Base-by-base conservation (phyloP, 2,113 vertebrate species). In the Psittacara wagleri region DNA sequence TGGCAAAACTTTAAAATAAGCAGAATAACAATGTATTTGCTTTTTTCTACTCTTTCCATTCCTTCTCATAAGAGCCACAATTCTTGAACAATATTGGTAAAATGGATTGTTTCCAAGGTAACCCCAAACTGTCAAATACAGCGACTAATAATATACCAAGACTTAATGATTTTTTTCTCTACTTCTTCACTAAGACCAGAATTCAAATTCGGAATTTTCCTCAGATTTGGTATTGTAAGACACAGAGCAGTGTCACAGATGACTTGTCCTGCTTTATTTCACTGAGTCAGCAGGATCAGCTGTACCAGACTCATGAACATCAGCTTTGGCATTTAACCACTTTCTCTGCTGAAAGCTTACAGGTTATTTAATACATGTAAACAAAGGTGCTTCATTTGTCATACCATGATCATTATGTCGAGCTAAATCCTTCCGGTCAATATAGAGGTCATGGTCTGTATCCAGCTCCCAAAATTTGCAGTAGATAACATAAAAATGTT, bases 401-500 rank as follows among this genome's bases (percentile, higher is more conserved):
- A 88, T 96, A 99, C 99, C 99, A 95, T 99, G 98, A 96, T 99
- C 99, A 7, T 98, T 98, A 96, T 99, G 99, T 35, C 98, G 98
- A 14, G 98, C 98, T 97, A 99, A 97, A 97, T 99, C 99, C 86
- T 97, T 98, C 88, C 98, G 97, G 96, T 99, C 98, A 33, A 99
- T 99, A 96, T 98, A 98, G 67, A 99, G 98, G 98, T 99, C 99
- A 8, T 99, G 99, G 97, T 99, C 99, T 0, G 98, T 98, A 97
- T 99, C 99, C 88, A 99, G 98, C 98, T 99, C 99, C 99, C 99
- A 99, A 97, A 99, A 99, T 97, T 99, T 99, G 97, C 99, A 99
- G 97, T 99, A 99, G 95, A 99, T 99, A 57, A 99, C 99, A 25
- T 99, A 99, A 96, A 99, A 99, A 90, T 99, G 99, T 95, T 99